These are phyloP conservation scores for Gymnobelideus leadbeateri DNA, from an alignment of 2,113 vertebrate species.

Conservation along the genomic window DNA sequence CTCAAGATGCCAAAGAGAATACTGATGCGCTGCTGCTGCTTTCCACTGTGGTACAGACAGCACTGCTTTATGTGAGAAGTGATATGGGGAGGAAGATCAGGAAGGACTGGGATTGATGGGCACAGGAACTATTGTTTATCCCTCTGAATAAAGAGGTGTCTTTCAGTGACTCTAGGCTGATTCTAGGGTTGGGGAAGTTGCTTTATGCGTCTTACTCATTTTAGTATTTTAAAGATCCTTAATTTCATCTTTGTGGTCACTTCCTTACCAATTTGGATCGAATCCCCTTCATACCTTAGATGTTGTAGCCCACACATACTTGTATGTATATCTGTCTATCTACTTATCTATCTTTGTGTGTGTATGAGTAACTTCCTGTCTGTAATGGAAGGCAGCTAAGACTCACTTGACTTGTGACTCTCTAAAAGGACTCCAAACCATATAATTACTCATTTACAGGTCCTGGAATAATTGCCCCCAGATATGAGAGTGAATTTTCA, in stretches of 20 bases:
- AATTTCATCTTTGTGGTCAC: not conserved
- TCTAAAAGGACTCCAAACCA: slow-evolving; percentile 18
- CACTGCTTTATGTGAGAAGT: not conserved
- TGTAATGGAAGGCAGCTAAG: not conserved
- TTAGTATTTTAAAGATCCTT: not conserved
- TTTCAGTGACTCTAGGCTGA: slow-evolving; percentile 9
- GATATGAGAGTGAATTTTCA: slow-evolving; percentile 43
- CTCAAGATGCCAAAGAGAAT: slow-evolving; percentile 57
- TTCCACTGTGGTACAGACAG: not conserved
- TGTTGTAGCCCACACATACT: not conserved
- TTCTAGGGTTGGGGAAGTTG: slow-evolving; percentile 38
- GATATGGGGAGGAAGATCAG: not conserved
- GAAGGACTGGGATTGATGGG: slow-evolving; percentile 14
- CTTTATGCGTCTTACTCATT: not conserved
- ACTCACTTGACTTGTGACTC: not conserved
- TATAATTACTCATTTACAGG: not conserved
- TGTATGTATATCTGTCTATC: not conserved
- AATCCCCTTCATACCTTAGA: not conserved
- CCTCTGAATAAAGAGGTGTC: slow-evolving; percentile 14
- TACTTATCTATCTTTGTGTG: not conserved
- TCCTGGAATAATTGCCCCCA: not conserved
- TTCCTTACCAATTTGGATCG: not conserved
- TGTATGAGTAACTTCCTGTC: not conserved
- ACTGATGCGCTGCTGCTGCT: slow-evolving; percentile 48
- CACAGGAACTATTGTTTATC: not conserved